Base-by-base conservation (phyloP, 2,888 invertebrate species). In the Sclerodermus sp. region DNA sequence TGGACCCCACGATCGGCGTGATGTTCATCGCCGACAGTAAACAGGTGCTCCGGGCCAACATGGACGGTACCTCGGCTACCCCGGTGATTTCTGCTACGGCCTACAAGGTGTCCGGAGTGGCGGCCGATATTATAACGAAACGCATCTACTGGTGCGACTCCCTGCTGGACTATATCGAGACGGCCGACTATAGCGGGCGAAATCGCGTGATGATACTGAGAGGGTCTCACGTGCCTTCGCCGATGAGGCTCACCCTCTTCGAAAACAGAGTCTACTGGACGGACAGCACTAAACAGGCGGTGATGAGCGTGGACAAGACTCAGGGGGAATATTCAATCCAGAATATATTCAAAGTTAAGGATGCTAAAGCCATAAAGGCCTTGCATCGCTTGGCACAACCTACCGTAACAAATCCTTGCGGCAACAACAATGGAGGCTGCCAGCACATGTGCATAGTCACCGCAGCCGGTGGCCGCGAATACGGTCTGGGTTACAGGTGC, bases 121-220 rank as follows among this genome's bases (percentile, higher is more conserved):
- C 95, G 0, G 88, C 95, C 0, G 97, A 98, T 78, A 87, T 91
- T n/a, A 88, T 94, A 17, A 87, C 90, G 0, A 87, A 91, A 67
- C 81, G 97, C 43, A 87, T 99, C 6, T 97, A 92, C 79, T 98
- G 97, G 96, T 96, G 96, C 69, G 98, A 99, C 76, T 91, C 94
- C 0, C 81, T 96, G 12, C 80, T 97, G 46, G 96, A 98, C 79
- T 94, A 96, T 74, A 94, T 99, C 57, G 96, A 97, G 73, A 93
- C 95, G 0, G 92, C 96, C 0, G 93, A 96, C 77, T 99, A 98
- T 77, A 87, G 93, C 45, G 96, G 96, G 0, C 83, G 86, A 53
- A 86, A 89, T 62, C 82, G 96, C 56, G 88, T 89, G 54, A 83
- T 91, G 74, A 88, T 93, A 0, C 80, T 93, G 1, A 80, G 93